Percentiles rank a stretch among this genome's conserved stretches.
Conservation (phyloP, 2,797 vertebrate genomes). For the Tragelaphus eurycerus region DNA sequence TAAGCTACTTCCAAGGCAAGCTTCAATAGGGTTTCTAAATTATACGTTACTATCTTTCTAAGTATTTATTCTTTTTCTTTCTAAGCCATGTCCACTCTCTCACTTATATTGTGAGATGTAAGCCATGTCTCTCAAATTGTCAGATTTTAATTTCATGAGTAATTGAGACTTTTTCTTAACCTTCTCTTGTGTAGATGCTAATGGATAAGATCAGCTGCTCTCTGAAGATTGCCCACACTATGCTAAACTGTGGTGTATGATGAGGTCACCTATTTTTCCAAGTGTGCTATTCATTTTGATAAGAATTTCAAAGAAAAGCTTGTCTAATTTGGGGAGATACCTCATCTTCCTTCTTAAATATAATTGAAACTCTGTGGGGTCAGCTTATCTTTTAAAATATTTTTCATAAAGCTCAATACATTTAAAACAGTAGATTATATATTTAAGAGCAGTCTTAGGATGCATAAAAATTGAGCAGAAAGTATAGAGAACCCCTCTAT, state of each 20-base stretch:
- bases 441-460: background rate
- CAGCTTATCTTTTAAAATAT: background rate
- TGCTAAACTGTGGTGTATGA: background rate
- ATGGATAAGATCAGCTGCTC: background rate
- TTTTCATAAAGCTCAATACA: background rate
- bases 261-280: conserved; percentile 19
- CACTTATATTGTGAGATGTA: background rate
- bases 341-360: background rate
- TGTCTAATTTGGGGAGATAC: background rate
- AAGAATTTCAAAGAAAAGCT: conserved; percentile 26
- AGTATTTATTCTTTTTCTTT: background rate
- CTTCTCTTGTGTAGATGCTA: background rate
- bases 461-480: background rate
- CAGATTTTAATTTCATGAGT: background rate
- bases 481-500: background rate
- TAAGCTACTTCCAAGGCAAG: background rate
- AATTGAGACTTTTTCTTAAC: background rate
- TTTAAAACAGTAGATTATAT: background rate
- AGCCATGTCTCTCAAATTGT: background rate
- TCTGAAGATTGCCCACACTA: background rate
- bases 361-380: background rate
- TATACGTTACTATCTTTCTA: background rate
- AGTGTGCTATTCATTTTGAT: conserved; percentile 4
- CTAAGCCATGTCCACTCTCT: background rate
- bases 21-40: background rate